A percentile compares a stretch with the other conserved stretches of the same genome.
Conservation (phyloP, 1,140 invertebrate species). For the Venturia canescens region DNA sequence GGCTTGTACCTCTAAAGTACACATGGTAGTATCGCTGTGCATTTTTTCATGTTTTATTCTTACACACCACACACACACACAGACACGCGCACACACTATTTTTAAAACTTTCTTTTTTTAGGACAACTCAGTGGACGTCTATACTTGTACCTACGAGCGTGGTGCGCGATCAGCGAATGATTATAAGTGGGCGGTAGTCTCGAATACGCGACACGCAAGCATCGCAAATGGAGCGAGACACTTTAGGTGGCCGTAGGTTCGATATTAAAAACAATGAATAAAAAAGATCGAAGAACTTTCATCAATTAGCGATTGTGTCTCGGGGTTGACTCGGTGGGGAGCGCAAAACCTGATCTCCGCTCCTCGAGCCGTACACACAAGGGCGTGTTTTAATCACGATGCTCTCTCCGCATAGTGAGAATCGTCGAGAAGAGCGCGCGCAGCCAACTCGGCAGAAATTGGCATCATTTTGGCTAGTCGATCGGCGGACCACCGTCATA, state of each 20-base stretch:
- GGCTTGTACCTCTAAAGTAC: conserved; percentile 9
- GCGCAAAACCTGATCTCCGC: conserved; percentile 9
- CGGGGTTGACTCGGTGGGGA: neutral
- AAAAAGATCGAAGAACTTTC: conserved; percentile 44
- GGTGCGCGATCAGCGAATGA: conserved; percentile 15
- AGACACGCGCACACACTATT: too few relatives aligned
- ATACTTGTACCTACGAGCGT: too few relatives aligned
- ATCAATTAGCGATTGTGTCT: conserved; percentile 67
- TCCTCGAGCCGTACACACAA: neutral
- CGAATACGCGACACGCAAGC: conserved; percentile 1
- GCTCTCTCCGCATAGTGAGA: neutral
- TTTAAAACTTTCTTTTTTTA: neutral
- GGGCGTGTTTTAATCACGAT: conserved; percentile 20
- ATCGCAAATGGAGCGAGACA: conserved; percentile 43
- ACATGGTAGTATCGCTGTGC: neutral
- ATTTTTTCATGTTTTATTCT: neutral
- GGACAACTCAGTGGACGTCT: neutral
- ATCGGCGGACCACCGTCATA: conserved; percentile 49
- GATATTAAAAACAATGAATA: conserved; percentile 66
- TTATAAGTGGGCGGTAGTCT: neutral
- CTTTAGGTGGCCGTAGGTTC: conserved; percentile 60
- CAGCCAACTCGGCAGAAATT: conserved; percentile 49
- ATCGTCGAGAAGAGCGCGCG: conserved; percentile 19
- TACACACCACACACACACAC: too few relatives aligned
- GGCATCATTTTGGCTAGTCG: conserved; percentile 71